phyloP scores from a whole-genome alignment of 2,113 vertebrate genomes.

The Butastur rufipennis region DNA sequence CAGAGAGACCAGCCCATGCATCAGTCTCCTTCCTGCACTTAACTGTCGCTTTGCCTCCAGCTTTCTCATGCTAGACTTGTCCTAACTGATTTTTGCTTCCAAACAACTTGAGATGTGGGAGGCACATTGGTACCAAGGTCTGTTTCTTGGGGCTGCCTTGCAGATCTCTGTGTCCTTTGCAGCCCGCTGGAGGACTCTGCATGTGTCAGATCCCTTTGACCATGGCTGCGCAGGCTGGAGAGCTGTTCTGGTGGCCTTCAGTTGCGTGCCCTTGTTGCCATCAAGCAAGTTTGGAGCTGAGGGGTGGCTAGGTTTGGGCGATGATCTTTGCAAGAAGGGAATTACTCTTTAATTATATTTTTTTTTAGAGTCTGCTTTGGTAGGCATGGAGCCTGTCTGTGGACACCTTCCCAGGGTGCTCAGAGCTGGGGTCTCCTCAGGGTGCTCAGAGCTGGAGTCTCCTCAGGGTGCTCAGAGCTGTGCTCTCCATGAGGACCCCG shows the following conservation, averaged over 20 bases:
- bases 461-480: not conserved
- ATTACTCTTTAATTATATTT: not conserved
- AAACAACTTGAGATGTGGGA: fast-evolving
- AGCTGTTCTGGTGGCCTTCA: not conserved
- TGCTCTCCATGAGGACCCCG: fast-evolving
- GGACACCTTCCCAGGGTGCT: not conserved
- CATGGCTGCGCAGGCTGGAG: fast-evolving
- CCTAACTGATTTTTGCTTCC: not conserved
- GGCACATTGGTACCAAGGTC: not conserved
- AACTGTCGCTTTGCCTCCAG: not conserved
- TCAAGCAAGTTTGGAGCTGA: not conserved
- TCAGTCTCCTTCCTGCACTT: not conserved
- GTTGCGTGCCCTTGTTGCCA: not conserved
- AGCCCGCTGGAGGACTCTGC: not conserved
- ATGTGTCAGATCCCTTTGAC: not conserved
- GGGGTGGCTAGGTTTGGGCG: not conserved
- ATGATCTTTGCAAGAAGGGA: not conserved
- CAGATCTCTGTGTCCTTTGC: not conserved
- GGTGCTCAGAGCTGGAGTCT: not conserved
- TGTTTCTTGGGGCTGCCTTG: not conserved
- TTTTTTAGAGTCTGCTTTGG: not conserved
- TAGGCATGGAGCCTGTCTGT: not conserved
- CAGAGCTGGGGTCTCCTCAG: fast-evolving
- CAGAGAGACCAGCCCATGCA: not conserved
- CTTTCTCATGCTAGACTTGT: not conserved